Evolutionary conservation across 53 echinoderm and acorn worm species (phyloP), one percentile per base, ranked within the genome.

Genomic region (Actinopyga echinites): DNA sequence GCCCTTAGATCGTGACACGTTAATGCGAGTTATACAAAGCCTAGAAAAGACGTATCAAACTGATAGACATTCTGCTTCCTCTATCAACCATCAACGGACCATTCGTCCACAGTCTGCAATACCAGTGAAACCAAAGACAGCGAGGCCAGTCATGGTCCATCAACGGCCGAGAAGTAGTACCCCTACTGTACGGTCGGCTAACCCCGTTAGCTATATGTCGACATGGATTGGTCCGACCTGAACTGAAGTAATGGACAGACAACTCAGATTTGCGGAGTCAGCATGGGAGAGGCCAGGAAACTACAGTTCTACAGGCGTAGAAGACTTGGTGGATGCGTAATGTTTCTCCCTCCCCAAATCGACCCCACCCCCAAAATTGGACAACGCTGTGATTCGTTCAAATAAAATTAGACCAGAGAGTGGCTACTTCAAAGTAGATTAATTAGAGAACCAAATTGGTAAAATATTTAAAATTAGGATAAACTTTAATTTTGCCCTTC

Each of bases 191-290:
- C 63, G 28, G 13, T 12, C n/a, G 35, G 34, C 20, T 34, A 68
- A 68, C n/a, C 35, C 35, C 4, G 37, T 21, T 21, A 68, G 68
- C 37, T 38, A 68, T 68, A 68, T 33, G 13, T 68, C 68, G 4
- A 35, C 68, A 33, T 68, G 68, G 68, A 68, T 38, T 34, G 68
- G 68, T 30, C 68, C 68, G 8, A 68, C 68, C 37, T 68, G 34
- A 68, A 35, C 15, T 31, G 6, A 49, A 49, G 17, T 17, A 49
- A 15, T 15, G 11, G n/a, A n/a, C 12, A 44, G 44, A 13, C 49
- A 49, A 15, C 49, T 49, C 49, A 15, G 40, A 40, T 5, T 49
- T 49, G 13, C 13, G 15, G 17, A 2, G 17, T 10, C 49, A 49
- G 49, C 49, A 49, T 17, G 49, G 49, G 17, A 49, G 49, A 15